These are phyloP conservation scores for Potorous gilbertii DNA, from an alignment of 2,797 vertebrate species.

Conservation along the genomic window DNA sequence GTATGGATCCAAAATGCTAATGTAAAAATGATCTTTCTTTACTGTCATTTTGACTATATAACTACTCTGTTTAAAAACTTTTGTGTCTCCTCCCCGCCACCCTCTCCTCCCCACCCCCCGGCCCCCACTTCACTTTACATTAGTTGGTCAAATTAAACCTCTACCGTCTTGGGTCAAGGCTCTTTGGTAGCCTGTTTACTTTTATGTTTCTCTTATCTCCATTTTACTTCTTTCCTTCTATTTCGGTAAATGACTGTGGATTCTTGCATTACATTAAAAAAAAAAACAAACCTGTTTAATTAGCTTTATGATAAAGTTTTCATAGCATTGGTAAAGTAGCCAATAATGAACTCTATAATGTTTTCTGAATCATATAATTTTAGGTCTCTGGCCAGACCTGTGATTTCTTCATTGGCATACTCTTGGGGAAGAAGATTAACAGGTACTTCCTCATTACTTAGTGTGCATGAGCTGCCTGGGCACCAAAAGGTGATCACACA, in stretches of 20 bases:
- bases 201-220: neutral
- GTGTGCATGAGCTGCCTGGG: neutral
- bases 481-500: neutral
- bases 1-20: neutral
- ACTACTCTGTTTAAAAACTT: neutral
- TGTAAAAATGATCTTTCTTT: neutral
- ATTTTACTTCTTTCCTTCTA: neutral
- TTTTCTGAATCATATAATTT: neutral
- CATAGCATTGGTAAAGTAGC: neutral
- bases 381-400: neutral
- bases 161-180: neutral
- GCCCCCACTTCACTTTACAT: neutral
- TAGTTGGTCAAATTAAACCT: neutral
- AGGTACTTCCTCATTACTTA: neutral
- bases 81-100: fast-evolving
- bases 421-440: neutral
- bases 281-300: neutral
- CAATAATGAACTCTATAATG: neutral
- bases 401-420: neutral
- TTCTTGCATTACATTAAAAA: neutral
- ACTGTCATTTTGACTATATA: neutral
- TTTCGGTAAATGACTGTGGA: neutral
- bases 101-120: fast-evolving
- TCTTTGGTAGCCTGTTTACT: neutral
- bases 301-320: neutral